These are phyloP conservation scores for Champsocephalus gunnari DNA, from an alignment of 2,797 vertebrate genomes.

Conservation along the genomic window DNA sequence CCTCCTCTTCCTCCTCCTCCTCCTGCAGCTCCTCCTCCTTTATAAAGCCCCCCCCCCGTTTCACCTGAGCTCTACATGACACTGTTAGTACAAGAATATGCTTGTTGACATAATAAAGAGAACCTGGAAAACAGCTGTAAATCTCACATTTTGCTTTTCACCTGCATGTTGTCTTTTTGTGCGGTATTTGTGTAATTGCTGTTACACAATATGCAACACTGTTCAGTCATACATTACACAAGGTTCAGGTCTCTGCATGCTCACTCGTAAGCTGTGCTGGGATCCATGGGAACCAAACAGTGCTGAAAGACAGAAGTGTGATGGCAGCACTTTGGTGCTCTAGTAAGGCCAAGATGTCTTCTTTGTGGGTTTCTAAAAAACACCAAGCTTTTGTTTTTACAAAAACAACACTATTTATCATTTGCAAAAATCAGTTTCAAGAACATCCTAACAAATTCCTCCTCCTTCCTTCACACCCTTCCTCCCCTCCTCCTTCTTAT, in stretches of 20 bases:
- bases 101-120: not conserved
- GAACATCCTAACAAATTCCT: not conserved
- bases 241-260: conserved; percentile 61
- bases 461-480: conserved; percentile 19
- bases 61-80: conserved; percentile 14
- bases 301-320: conserved; percentile 1
- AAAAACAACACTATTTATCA: not conserved
- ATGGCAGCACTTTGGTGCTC: not conserved
- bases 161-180: not conserved
- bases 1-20: conserved; percentile 11
- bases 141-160: conserved; percentile 1
- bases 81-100: not conserved
- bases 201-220: conserved; percentile 36
- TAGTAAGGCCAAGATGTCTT: not conserved
- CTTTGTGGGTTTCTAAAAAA: not conserved
- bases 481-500: conserved; percentile 22
- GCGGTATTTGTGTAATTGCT: not conserved
- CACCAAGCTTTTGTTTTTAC: not conserved
- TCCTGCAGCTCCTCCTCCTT: not conserved
- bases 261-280: conserved; percentile 8
- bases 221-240: not conserved
- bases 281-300: conserved; percentile 8
- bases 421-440: conserved; percentile 10
- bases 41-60: not conserved
- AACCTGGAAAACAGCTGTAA: not conserved